phyloP scores from a whole-genome alignment of 2,113 vertebrate genomes.

The Sciurus niger region DNA sequence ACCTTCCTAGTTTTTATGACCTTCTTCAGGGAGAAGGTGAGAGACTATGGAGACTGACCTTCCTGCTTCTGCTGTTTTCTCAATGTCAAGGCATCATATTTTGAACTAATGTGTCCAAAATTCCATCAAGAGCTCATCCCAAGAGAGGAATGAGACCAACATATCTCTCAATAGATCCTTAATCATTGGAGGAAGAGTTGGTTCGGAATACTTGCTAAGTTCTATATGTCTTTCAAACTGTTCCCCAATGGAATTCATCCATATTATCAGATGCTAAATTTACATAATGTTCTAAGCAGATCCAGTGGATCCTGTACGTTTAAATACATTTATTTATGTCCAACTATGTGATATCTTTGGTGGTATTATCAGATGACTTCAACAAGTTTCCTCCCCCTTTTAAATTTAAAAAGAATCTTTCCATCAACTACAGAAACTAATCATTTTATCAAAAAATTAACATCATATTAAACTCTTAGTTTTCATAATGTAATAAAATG shows the following conservation, averaged over 20 bases:
- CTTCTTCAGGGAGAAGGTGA: neutral
- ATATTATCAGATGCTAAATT: neutral
- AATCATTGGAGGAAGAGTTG: neutral
- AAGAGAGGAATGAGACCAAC: neutral
- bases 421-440: neutral
- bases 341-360: too few relatives aligned
- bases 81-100: neutral
- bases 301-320: neutral
- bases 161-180: neutral
- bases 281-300: neutral
- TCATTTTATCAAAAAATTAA: neutral
- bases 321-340: neutral
- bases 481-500: constrained; percentile 16
- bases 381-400: too few relatives aligned
- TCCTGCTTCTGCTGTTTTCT: neutral
- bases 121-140: neutral
- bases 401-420: too few relatives aligned
- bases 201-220: neutral
- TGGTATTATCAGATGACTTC: too few relatives aligned
- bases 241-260: neutral
- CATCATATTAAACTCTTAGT: neutral
- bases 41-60: neutral
- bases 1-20: neutral
- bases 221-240: neutral
- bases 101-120: neutral